These are phyloP conservation scores for Microctonus brassicae DNA, from an alignment of 2,888 invertebrate species.

Conservation along the genomic window DNA sequence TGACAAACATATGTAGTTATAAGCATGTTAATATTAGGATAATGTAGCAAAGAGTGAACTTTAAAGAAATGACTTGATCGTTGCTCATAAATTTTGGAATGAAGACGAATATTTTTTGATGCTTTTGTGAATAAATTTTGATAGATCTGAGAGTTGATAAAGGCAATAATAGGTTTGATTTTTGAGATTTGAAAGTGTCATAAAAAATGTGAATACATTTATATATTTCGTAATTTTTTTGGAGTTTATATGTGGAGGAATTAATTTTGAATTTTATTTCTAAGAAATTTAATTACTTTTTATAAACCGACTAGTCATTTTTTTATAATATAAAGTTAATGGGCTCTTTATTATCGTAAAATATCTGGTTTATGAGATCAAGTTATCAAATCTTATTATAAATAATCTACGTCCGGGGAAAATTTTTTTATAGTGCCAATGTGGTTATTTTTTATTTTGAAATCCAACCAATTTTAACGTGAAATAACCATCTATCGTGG, in stretches of 20 bases:
- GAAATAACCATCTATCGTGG: conserved; percentile 49
- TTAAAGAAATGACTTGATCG: too few relatives aligned
- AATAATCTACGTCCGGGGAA: conserved; percentile 6
- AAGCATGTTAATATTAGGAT: not conserved
- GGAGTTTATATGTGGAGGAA: not conserved
- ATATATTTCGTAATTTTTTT: not conserved
- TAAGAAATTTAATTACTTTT: too few relatives aligned
- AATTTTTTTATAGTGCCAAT: conserved; percentile 5
- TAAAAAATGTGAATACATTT: too few relatives aligned
- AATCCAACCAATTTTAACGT: conserved; percentile 28
- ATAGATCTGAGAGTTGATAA: too few relatives aligned
- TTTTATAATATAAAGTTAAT: too few relatives aligned
- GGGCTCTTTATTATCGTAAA: not conserved
- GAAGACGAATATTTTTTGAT: too few relatives aligned
- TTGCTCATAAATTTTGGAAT: too few relatives aligned
- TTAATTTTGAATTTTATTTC: not conserved
- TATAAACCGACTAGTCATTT: not conserved
- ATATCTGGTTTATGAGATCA: not conserved
- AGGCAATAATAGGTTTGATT: too few relatives aligned
- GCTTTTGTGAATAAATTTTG: too few relatives aligned
- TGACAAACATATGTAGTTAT: not conserved
- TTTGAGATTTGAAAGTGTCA: too few relatives aligned
- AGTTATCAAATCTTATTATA: not conserved
- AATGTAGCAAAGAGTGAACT: not conserved
- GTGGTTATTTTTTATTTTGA: not conserved